Evolutionary conservation across 2,113 vertebrate genomes (phyloP).

Genomic region (Todiramphus chloris): DNA sequence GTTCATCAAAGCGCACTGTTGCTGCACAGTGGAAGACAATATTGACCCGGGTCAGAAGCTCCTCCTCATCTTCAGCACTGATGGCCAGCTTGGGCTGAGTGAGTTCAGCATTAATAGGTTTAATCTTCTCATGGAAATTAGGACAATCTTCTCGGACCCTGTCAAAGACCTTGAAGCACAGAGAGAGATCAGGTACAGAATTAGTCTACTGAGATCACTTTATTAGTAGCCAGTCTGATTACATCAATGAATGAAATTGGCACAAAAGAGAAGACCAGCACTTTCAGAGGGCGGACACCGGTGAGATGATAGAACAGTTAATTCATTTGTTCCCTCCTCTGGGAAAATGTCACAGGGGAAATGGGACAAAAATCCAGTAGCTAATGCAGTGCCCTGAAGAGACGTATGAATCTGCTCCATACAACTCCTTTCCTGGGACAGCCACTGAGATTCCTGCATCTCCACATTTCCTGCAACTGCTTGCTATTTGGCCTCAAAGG

Average conservation of each 20-base stretch:
- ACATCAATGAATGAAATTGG: background rate
- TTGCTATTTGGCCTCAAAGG: background rate
- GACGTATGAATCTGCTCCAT: background rate
- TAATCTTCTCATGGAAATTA: slow-evolving; percentile 89
- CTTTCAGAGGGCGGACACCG: background rate
- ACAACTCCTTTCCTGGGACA: background rate
- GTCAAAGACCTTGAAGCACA: slow-evolving; percentile 87
- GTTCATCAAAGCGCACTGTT: slow-evolving; percentile 92
- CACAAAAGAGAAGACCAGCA: background rate
- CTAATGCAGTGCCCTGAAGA: background rate
- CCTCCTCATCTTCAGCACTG: slow-evolving; percentile 83
- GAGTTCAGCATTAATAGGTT: slow-evolving; percentile 89
- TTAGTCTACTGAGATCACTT: slow-evolving; percentile 7
- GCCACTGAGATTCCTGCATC: background rate
- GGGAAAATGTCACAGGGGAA: background rate
- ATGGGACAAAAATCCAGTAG: background rate
- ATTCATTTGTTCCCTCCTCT: background rate
- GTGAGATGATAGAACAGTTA: background rate
- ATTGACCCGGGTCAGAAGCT: slow-evolving; percentile 82
- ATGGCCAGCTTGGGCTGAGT: slow-evolving; percentile 88
- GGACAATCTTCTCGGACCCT: slow-evolving; percentile 89
- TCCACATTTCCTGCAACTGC: background rate
- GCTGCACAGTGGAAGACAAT: slow-evolving; percentile 96
- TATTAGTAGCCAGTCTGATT: slow-evolving; percentile 19
- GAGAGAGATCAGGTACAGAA: slow-evolving; percentile 40